Base-by-base conservation (phyloP, 2,797 vertebrate genomes). In the Myripristis murdjan region DNA sequence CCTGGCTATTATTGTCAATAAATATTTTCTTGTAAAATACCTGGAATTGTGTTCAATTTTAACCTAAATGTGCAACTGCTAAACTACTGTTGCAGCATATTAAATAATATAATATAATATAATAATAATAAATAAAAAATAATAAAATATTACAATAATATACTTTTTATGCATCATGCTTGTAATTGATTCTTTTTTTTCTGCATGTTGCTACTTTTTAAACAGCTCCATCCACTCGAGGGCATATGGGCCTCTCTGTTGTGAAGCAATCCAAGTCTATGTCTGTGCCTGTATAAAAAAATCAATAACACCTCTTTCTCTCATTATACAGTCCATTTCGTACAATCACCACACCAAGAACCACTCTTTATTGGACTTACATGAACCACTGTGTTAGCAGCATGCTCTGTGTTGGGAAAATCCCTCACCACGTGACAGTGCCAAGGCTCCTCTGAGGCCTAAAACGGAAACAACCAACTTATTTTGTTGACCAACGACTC, bases 401-500 rank as follows among this genome's bases (percentile, higher is more conserved):
- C 43, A 23, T 18, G 18, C 61, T 49, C 20, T 47, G 23, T 35
- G 24, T 52, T 41, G 10, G 37, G 23, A 39, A 59, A 41, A 69
- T 71, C 71, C 58, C 55, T 72, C 47, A 22, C 35, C 48, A 37
- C 31, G 47, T 72, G 41, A 73, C 59, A 52, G 60, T 2, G 35
- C 71, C 79, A 67, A 72, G 46, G 12, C 55, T 37, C 44, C 63
- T 66, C 60, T 66, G 57, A 24, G 53, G 66, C 44, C 60, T 65
- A 65, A 70, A 75, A 73, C 23, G 31, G 52, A 70, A 73, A 59
- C 24, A 16, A 47, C 55, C 47, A 54, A 75, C 26, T 70, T 65
- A 67, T 70, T 64, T 52, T 75, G 76, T 85, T 83, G 77, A 85
- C 78, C 63, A 70, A 82, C 70, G 72, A 71, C 69, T 81, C 63